Evolutionary conservation across 2,113 vertebrate genomes (phyloP), one percentile per base, ranked within the genome.

Genomic region (Platichthys flesus): DNA sequence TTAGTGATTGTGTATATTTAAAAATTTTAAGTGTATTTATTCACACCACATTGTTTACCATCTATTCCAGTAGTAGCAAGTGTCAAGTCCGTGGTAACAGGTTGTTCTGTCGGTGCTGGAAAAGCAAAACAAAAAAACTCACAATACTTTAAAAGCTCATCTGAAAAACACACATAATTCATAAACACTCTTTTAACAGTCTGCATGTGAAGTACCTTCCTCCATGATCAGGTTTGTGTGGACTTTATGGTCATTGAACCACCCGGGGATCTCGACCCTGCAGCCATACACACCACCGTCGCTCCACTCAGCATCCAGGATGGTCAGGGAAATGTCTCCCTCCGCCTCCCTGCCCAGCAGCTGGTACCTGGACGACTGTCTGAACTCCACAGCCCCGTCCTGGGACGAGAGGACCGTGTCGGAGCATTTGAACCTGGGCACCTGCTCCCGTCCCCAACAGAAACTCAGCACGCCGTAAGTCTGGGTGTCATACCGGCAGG

Each of bases 201-300:
- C 45, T 59, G 51, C 20, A 21, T 3, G 0, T 24, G 16, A 6
- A 4, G 72, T 76, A 89, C 89, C 87, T 87, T 86, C 72, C 55
- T 81, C 67, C 21, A 91, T 51, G 13, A 64, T 35, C 69, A 93
- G 72, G 0, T 74, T 9, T 21, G 23, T 76, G 78, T 89, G 76
- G 42, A 74, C 51, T 45, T 56, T 80, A 0, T 56, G 9, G n/a
- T 96, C 96, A 0, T 96, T 97, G 85, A 96, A 96, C 90, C 0
- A 88, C 0, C 96, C 96, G 0, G 8, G 2, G 59, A 93, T 20
- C 74, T 95, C 92, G 18, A 97, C 72, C 0, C 95, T 94, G 79
- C 97, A 98, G 85, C 96, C 95, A 6, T 96, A 97, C 0, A 0
- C 26, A 5, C 96, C 96, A 0, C 84, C 79, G 68, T 97, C 96